Evolutionary conservation across 2,888 invertebrate genomes (phyloP).

Genomic region (Pherbina coryleti): DNA sequence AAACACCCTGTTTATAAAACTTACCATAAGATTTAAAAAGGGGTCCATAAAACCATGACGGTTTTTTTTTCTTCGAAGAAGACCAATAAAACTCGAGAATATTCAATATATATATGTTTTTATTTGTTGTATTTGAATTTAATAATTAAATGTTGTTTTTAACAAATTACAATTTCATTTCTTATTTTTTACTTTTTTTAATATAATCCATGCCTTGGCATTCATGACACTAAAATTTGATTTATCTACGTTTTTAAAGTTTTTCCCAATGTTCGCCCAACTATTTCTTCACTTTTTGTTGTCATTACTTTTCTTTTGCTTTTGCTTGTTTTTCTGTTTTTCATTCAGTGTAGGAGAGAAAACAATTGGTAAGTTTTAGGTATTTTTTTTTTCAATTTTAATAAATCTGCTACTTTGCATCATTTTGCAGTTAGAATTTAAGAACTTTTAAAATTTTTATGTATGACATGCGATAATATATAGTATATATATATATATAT

Average conservation of each 20-base stretch:
- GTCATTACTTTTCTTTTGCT: conserved; percentile 9
- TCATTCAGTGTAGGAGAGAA: conserved; percentile 33
- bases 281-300: conserved; percentile 7
- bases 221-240: conserved; percentile 12
- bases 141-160: conserved; percentile 19
- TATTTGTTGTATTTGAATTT: conserved; percentile 24
- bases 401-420: conserved; percentile 44
- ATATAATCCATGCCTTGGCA: conserved; percentile 22
- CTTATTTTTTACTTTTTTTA: neutral
- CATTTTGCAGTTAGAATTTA: conserved; percentile 46
- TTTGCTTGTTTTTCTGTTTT: neutral
- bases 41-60: too few relatives aligned
- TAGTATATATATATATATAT: neutral
- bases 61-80: too few relatives aligned
- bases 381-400: neutral
- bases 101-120: conserved; percentile 9
- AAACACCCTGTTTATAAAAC: too few relatives aligned
- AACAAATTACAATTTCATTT: conserved; percentile 37
- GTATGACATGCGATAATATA: conserved; percentile 20
- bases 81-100: neutral
- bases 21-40: too few relatives aligned
- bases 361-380: conserved; percentile 23
- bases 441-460: conserved; percentile 21
- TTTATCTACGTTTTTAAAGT: conserved; percentile 3
- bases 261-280: conserved; percentile 3